Evolutionary conservation across 1,140 invertebrate genomes (phyloP), one percentile per base, ranked within the genome.

Genomic region (Leguminivora glycinivorella): DNA sequence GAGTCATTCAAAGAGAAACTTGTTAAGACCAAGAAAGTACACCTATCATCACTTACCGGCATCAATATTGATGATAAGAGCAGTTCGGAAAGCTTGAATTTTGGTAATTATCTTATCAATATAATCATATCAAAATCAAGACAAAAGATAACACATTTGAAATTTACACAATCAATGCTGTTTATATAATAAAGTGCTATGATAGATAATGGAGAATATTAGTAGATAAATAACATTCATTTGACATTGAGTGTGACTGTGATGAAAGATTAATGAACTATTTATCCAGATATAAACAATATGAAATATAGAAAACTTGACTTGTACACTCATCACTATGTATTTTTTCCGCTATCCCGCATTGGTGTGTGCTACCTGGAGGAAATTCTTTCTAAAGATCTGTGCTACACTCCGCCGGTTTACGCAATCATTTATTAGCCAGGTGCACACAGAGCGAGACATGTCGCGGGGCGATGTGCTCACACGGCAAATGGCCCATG

Each of bases 31-130:
- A 93, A 81, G 52, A 88, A 89, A 82, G 72, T 72, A 70, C 82
- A 83, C 71, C 69, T 85, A 47, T 92, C 93, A 10, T 80, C 93
- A 73, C 89, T 92, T n/a, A 91, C 93, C 77, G 93, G 93, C 70
- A 92, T 93, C 72, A 93, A 90, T 75, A 91, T 93, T 80, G 93
- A 93, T 76, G 94, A 95, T 78, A 95, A 94, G 77, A 96, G 95
- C 81, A 96, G 95, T 77, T 94, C 92, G 77, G 95, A 96, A 88
- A 96, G 95, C 85, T 92, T 96, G 43, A 92, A 82, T 68, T 85
- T 90, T 82, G 91, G 92, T 92, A 87, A 87, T 17, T 70, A 77
- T 70, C 67, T 69, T 34, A 47, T n/a, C 68, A 73, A 58, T 63
- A 60, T 52, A 67, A 17, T 56, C 24, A 24, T 56, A 73, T 67